Evolutionary conservation across 2,113 vertebrate species (phyloP), one percentile per base, ranked within the genome.

Genomic region (Peromyscus leucopus): DNA sequence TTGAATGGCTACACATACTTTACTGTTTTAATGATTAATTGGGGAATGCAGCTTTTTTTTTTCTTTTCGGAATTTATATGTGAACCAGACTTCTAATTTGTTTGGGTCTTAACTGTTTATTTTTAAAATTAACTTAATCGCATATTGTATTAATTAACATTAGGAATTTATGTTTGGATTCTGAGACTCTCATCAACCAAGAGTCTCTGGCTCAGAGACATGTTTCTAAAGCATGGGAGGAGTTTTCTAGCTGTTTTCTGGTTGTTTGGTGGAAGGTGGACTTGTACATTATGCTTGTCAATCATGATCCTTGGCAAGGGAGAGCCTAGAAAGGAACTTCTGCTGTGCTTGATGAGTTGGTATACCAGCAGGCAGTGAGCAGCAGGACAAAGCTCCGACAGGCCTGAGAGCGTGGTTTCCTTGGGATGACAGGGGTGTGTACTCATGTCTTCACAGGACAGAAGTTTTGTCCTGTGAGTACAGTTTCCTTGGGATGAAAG

Each of bases 11-110:
- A 46, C 7, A 55, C n/a, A 92, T 46, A 67, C 63, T 80, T 90
- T 75, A 96, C 92, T 92, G 76, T 88, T 93, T 92, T 95, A 95
- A 93, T 93, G 86, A 95, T 95, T 95, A 92, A 76, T 95, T 92
- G 74, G 7, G 15, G 15, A 63, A 10, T 80, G 2, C 39, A 89
- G 36, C 82, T 24, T 92, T 96, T 93, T 10, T 48, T 48, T 16
- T 83, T 46, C 72, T 84, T 9, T 39, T 72, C 76, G 51, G 31
- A 94, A 71, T 94, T 90, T 80, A 36, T 95, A 80, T 92, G 90
- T 96, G 61, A 96, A 57, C 5, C 78, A 72, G 36, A 39, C 7
- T 90, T 93, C 80, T 39, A 76, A 80, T 39, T 74, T 61, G 26
- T 87, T 95, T 95, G 82, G 48, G 90, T 94, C 72, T 96, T 84